Evolutionary conservation across 2,797 vertebrate genomes (phyloP).

Genomic region (Orestias chungarensis): DNA sequence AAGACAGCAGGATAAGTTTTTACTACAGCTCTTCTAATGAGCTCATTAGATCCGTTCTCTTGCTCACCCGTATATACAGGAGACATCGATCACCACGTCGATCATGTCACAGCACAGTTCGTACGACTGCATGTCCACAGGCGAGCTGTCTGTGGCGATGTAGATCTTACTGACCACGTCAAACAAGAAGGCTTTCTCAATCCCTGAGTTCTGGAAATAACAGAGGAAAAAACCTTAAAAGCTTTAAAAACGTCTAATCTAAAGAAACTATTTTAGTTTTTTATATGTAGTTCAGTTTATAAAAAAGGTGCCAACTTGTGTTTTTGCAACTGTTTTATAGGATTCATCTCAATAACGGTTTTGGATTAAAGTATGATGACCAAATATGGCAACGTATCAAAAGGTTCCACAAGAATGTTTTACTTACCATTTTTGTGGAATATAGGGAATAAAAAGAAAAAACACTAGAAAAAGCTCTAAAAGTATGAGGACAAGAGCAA

Average conservation of each 20-base stretch:
- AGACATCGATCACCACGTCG: conserved; percentile 98
- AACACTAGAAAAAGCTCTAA: no score
- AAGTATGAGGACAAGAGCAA: neutral
- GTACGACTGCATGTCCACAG: conserved; percentile 99
- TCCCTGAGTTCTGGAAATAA: conserved; percentile 93
- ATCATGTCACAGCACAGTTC: conserved; percentile 99
- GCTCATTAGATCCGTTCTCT: no score
- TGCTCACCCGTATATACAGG: conserved; percentile 98
- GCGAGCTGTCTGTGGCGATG: conserved; percentile 99
- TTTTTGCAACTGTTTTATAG: no score
- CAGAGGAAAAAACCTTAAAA: neutral
- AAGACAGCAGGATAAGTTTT: neutral
- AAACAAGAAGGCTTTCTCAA: conserved; percentile 98
- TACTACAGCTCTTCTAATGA: conserved; percentile 31
- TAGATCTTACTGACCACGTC: conserved; percentile 99
- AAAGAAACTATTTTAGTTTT: no score
- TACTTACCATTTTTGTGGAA: no score
- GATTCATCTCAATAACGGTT: no score
- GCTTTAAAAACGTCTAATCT: no score
- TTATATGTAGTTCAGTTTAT: neutral
- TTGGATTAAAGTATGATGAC: no score
- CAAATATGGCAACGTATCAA: no score
- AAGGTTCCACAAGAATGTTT: no score
- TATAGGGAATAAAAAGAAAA: no score
- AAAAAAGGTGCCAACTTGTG: neutral